phyloP scores from a whole-genome alignment of 2,113 vertebrate species.

The Trochalopteron elliotii region DNA sequence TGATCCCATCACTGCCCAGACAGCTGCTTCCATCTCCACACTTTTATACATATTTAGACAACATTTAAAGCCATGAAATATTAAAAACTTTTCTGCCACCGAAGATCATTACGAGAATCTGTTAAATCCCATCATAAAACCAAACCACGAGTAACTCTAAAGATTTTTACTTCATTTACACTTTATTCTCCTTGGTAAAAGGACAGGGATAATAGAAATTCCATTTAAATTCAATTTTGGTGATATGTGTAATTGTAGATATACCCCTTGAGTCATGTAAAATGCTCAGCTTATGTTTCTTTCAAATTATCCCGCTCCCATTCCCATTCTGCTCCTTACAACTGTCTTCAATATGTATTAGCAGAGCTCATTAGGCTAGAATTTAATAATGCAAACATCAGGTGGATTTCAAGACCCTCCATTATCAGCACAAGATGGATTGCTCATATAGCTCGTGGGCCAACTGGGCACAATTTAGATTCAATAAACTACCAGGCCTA shows the following conservation, averaged over 20 bases:
- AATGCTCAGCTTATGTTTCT: conserved; percentile 87
- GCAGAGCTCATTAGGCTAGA: conserved; percentile 95
- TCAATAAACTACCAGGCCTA: conserved; percentile 91
- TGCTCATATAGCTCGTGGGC: conserved; percentile 88
- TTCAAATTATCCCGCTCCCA: conserved; percentile 82
- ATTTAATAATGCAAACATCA: conserved; percentile 99
- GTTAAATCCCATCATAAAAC: conserved; percentile 87
- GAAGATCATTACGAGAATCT: conserved; percentile 78
- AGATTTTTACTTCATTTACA: conserved; percentile 92
- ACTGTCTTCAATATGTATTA: conserved; percentile 93
- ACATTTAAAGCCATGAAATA: conserved; percentile 72
- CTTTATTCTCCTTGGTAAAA: conserved; percentile 86
- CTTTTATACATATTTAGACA: conserved; percentile 57
- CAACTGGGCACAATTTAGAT: conserved; percentile 95
- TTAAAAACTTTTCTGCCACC: conserved; percentile 74
- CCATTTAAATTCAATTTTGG: conserved; percentile 91
- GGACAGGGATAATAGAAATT: conserved; percentile 81
- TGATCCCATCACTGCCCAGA: background rate
- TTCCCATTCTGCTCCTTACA: conserved; percentile 80
- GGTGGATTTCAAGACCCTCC: conserved; percentile 93
- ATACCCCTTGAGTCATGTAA: conserved; percentile 92
- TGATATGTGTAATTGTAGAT: conserved; percentile 93
- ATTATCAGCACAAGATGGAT: conserved; percentile 96
- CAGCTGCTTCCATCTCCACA: conserved; percentile 62
- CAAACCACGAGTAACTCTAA: conserved; percentile 77